Base-by-base conservation (phyloP, 2,113 vertebrate species). In the Hucho hucho region DNA sequence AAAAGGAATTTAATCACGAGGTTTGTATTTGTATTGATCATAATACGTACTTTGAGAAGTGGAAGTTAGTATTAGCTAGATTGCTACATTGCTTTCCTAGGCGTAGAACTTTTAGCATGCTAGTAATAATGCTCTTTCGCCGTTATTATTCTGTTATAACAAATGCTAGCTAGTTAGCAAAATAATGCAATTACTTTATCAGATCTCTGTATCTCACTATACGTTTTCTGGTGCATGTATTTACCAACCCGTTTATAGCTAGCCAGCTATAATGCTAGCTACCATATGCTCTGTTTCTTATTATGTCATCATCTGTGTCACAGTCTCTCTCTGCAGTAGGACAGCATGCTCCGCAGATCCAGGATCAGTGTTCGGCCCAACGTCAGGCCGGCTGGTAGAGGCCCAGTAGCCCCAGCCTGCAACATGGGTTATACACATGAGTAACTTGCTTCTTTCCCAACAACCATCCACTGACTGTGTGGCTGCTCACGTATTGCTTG, bases 331-430 rank as follows among this genome's bases (percentile, higher is more conserved):
- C 32, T 37, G 32, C 32, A 37, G 28, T 68, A 93, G 92, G 73
- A 58, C 72, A 85, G 70, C 24, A 98, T 97, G 96, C 94, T 98
- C 83, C 96, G 96, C 46, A 93, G 96, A 64, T 94, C 96, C 7
- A 94, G 96, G 83, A 94, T 98, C 69, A 95, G 91, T 20, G 89
- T 96, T 77, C 94, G 95, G 78, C 96, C 96, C 20, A 97, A 96
- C 46, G 94, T 98, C 26, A 93, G 88, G 58, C 92, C 92, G 0
- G 80, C 73, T 0, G 90, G 87, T 0, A 90, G 94, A 78, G 26
- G 5, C 49, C 1, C 20, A 25, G 22, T 67, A 25, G 22, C 67
- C 75, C 25, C 66, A 24, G 75, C 82, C 26, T 25, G 7, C 9
- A 37, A 37, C 32, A 37, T 37, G 32, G 32, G 32, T 37, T 37